A percentile compares a stretch with the other conserved stretches of the same genome.
These are phyloP conservation scores for Micronisus gabar DNA, from an alignment of 2,113 vertebrate genomes.

Conservation along the genomic window DNA sequence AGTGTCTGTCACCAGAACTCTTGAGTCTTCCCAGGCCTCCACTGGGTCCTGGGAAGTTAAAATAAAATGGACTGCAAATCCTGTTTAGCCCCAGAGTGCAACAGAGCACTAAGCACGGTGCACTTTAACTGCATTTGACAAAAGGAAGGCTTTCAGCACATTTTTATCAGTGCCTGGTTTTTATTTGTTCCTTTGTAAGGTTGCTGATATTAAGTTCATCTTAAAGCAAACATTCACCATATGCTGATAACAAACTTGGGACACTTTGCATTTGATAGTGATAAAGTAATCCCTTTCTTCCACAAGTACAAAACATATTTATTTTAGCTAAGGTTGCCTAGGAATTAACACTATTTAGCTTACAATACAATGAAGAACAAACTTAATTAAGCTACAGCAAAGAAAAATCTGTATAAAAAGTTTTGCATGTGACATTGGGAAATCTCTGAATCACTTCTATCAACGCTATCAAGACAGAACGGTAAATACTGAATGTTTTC, in stretches of 20 bases:
- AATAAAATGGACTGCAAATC: background rate
- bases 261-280: background rate
- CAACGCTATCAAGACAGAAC: background rate
- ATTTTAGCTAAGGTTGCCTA: background rate
- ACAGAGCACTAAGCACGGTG: background rate
- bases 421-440: background rate
- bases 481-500: background rate
- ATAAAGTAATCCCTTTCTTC: background rate
- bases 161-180: slow-evolving; percentile 20
- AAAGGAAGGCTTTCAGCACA: slow-evolving; percentile 1
- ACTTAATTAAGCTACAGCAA: background rate
- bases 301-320: background rate
- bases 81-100: background rate
- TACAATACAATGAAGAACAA: background rate
- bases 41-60: background rate
- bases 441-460: background rate
- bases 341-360: background rate
- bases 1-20: background rate
- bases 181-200: slow-evolving; percentile 22
- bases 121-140: background rate
- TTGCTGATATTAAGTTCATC: slow-evolving; percentile 21
- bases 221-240: slow-evolving; percentile 2
- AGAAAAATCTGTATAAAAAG: background rate
- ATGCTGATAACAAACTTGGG: background rate
- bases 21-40: background rate